A percentile compares a stretch with the other conserved stretches of the same genome.
These are phyloP conservation scores for Mustela lutreola DNA, from an alignment of 2,113 vertebrate genomes.

Conservation along the genomic window DNA sequence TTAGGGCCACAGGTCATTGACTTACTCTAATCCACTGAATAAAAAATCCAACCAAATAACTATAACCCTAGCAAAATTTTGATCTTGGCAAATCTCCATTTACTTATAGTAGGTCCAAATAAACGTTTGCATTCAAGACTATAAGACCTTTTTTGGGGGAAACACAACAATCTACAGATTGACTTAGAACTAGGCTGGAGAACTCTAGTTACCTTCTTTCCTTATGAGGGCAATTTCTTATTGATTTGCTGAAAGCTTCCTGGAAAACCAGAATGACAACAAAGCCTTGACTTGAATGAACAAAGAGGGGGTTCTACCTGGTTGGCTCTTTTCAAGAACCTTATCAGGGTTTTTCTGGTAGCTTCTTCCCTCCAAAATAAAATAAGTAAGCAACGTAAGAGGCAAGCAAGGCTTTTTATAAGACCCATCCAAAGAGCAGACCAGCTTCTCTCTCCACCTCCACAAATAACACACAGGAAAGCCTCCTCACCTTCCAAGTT, in stretches of 20 bases:
- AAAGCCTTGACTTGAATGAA: not conserved
- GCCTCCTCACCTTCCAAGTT: not conserved
- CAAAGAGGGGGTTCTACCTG: not conserved
- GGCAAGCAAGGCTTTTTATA: slow-evolving; percentile 31
- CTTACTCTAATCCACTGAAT: slow-evolving; percentile 7
- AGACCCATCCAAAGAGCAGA: not conserved
- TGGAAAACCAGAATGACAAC: not conserved
- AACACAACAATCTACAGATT: not conserved
- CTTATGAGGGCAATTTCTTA: slow-evolving; percentile 4
- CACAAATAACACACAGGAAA: not conserved
- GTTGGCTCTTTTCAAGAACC: slow-evolving; percentile 19
- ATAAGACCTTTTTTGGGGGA: not conserved
- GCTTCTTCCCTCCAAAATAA: not conserved
- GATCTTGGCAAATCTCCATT: slow-evolving; percentile 10
- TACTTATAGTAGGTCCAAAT: not conserved
- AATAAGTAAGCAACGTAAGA: not conserved
- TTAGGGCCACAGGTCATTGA: not conserved
- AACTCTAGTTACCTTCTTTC: not conserved
- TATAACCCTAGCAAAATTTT: slow-evolving; percentile 7
- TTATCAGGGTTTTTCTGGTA: not conserved
- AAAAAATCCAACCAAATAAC: slow-evolving; percentile 30
- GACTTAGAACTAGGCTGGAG: not conserved
- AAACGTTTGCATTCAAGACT: slow-evolving; percentile 21
- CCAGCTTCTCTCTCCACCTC: not conserved
- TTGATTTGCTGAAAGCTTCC: not conserved